Evolutionary conservation across 2,113 vertebrate species (phyloP).

Genomic region (Cranoglanis bouderius): DNA sequence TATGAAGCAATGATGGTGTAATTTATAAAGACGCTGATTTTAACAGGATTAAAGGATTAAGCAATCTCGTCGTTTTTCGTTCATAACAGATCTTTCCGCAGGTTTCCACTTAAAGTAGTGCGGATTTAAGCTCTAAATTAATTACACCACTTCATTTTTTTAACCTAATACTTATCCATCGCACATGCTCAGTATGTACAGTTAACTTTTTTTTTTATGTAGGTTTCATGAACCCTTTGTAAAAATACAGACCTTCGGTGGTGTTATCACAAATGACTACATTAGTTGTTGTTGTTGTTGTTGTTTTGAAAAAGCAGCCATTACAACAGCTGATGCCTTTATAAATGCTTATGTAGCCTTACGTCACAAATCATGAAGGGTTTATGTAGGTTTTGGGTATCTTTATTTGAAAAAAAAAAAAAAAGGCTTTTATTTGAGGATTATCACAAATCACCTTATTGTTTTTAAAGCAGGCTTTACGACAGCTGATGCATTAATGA

Average conservation of each 20-base stretch:
- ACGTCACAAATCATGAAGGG: neutral
- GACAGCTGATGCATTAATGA: neutral
- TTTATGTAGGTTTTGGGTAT: neutral
- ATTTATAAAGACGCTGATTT: slow-evolving; percentile 19
- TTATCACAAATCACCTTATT: too few relatives aligned
- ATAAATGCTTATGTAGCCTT: too few relatives aligned
- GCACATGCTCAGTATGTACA: neutral
- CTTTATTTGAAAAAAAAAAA: too few relatives aligned
- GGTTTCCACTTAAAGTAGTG: neutral
- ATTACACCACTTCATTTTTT: neutral
- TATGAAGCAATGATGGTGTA: neutral
- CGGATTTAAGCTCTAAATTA: neutral
- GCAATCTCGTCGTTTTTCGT: neutral
- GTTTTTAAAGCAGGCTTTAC: neutral
- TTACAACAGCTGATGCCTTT: neutral
- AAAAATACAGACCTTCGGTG: neutral
- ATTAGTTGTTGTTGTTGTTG: neutral
- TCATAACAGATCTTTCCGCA: neutral
- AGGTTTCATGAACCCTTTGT: too few relatives aligned
- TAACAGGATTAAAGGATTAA: slow-evolving; percentile 30
- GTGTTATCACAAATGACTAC: neutral
- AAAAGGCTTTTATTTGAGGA: too few relatives aligned
- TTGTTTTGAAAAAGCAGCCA: neutral
- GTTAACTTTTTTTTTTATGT: neutral
- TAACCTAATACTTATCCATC: neutral